phyloP scores from a whole-genome alignment of 2,888 invertebrate genomes.

The Ophion costatus region DNA sequence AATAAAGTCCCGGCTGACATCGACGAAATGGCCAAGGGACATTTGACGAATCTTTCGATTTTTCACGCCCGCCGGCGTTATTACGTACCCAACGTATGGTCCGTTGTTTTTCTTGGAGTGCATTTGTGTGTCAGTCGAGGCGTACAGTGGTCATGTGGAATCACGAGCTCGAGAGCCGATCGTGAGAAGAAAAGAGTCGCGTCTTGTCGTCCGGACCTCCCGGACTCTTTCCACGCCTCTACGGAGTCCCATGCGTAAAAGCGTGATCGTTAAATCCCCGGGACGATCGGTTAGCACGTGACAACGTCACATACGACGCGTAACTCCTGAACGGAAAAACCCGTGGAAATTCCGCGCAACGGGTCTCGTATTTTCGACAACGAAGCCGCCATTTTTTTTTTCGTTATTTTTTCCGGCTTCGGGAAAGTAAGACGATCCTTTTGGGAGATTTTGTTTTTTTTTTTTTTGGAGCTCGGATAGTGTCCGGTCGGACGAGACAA shows the following conservation, averaged over 20 bases:
- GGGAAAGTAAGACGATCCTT: conserved; percentile 21
- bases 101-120: conserved; percentile 36
- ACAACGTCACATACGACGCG: conserved; percentile 14
- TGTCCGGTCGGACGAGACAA: conserved; percentile 75
- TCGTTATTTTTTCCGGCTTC: background rate
- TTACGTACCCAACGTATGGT: conserved; percentile 7
- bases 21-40: no score
- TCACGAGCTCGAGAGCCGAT: conserved; percentile 31
- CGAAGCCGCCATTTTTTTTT: background rate
- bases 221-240: conserved; percentile 63
- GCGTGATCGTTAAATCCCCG: conserved; percentile 37
- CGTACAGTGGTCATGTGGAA: conserved; percentile 43
- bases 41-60: background rate
- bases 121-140: conserved; percentile 12
- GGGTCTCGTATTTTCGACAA: background rate
- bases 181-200: conserved; percentile 59
- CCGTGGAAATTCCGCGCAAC: conserved; percentile 1
- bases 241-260: conserved; percentile 39
- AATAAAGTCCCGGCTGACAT: no score
- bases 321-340: conserved; percentile 8
- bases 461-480: conserved; percentile 64
- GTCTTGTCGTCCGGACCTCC: conserved; percentile 58
- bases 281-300: conserved; percentile 42
- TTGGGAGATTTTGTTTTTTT: conserved; percentile 55
- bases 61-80: background rate